phyloP scores from a whole-genome alignment of 2,113 vertebrate species.

The Urocolius indicus region DNA sequence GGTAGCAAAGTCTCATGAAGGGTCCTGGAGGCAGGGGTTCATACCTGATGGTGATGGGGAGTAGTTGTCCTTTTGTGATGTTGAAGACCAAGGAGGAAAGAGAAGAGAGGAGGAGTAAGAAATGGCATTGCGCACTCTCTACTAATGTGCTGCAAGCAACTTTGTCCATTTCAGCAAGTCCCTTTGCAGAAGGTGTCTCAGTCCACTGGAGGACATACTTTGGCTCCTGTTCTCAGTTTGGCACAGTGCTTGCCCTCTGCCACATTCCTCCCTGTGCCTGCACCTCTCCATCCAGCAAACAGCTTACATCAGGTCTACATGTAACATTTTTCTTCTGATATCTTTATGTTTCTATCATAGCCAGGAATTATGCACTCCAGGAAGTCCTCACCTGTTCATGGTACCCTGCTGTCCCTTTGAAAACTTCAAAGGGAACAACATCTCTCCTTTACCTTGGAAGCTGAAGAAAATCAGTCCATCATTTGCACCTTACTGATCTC shows the following conservation, averaged over 20 bases:
- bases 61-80: accelerated
- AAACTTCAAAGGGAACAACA: not conserved
- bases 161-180: not conserved
- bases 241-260: accelerated
- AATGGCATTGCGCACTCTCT: accelerated
- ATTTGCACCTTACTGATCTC: not conserved
- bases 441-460: not conserved
- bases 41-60: no score
- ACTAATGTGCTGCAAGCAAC: no score
- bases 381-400: not conserved
- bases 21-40: not conserved
- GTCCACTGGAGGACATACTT: not conserved
- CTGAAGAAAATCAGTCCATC: not conserved
- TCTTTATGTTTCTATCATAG: not conserved
- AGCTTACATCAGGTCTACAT: accelerated
- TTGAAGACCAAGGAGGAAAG: not conserved
- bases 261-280: not conserved
- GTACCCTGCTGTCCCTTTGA: no score
- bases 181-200: not conserved
- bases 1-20: not conserved
- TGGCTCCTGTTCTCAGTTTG: not conserved
- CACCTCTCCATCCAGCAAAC: not conserved
- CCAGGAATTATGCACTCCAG: not conserved
- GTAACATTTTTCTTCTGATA: not conserved
- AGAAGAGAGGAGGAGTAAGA: not conserved